A percentile compares a stretch with the other conserved stretches of the same genome.
Conservation (phyloP, 2,797 vertebrate genomes). For the Hapalemur alaotrensis region DNA sequence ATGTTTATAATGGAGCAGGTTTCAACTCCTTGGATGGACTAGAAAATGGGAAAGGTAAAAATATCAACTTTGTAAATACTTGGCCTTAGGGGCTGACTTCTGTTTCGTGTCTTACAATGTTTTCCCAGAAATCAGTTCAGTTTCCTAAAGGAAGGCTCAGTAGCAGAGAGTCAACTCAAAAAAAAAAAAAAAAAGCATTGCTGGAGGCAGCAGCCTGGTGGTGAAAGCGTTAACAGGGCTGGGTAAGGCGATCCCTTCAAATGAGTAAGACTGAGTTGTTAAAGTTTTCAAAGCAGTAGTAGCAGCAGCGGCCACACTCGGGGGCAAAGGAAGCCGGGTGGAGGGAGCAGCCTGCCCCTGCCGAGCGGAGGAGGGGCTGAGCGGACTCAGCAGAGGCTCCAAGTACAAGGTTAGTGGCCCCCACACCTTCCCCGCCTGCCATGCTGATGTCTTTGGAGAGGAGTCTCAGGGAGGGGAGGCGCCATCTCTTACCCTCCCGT, state of each 20-base stretch:
- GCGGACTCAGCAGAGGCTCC: constrained; percentile 14
- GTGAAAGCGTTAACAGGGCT: constrained; percentile 79
- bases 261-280: constrained; percentile 64
- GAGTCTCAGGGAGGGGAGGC: neutral
- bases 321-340: neutral
- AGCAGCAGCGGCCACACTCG: neutral
- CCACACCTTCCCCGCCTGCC: neutral
- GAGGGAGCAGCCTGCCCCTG: neutral
- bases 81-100: neutral
- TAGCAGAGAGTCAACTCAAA: neutral
- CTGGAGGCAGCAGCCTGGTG: constrained; percentile 11
- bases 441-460: neutral
- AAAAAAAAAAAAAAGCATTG: neutral
- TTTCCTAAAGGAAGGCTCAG: neutral
- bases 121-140: neutral
- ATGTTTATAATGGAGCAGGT: neutral
- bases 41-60: neutral
- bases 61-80: neutral
- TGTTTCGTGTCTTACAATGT: neutral
- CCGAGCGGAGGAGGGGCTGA: neutral
- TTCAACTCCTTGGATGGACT: neutral
- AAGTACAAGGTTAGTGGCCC: constrained; percentile 76
- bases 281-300: constrained; percentile 74
- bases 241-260: constrained; percentile 72
- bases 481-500: neutral